Base-by-base conservation (phyloP, 1,140 invertebrate genomes). In the Sitophilus oryzae region DNA sequence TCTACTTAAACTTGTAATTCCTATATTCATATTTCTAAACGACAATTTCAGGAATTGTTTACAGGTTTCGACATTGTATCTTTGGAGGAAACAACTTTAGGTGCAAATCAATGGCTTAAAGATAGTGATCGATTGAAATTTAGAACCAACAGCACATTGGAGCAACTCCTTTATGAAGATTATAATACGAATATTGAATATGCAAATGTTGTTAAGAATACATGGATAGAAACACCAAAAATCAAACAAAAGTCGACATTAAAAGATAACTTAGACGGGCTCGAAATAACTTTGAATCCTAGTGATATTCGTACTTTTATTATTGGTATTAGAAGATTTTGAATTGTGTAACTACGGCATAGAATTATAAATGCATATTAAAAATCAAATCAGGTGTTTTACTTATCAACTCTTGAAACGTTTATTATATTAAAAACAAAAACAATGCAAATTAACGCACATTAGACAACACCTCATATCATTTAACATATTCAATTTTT, bases 291-390 rank as follows among this genome's bases (percentile, higher is more conserved):
- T 8, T 48, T 69, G 9, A 54, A 46, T 45, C 62, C 67, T 19
- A 66, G 65, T 57, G 59, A 69, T 52, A 69, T 67, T 47, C 57
- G 67, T 25, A 69, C 66, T 8, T 67, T 69, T 56, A 37, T 64
- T 51, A 54, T 66, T 16, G 56, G 62, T 16, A 56, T 64, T 34
- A 41, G 51, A 5, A 58, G 53, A 50, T 53, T 16, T 36, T 56
- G n/a, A 20, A 20, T 51, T n/a, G 37, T 14, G n/a, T 47, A 34
- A n/a, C n/a, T n/a, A n/a, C n/a, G n/a, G n/a, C n/a, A n/a, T n/a
- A n/a, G n/a, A n/a, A n/a, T n/a, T n/a, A n/a, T n/a, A n/a, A n/a
- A n/a, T n/a, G n/a, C n/a, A n/a, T n/a, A n/a, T n/a, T n/a, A n/a
- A n/a, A n/a, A n/a, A n/a, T n/a, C n/a, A n/a, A n/a, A n/a, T n/a